Evolutionary conservation across 2,888 invertebrate species (phyloP).

Genomic region (Nowickia ferox): DNA sequence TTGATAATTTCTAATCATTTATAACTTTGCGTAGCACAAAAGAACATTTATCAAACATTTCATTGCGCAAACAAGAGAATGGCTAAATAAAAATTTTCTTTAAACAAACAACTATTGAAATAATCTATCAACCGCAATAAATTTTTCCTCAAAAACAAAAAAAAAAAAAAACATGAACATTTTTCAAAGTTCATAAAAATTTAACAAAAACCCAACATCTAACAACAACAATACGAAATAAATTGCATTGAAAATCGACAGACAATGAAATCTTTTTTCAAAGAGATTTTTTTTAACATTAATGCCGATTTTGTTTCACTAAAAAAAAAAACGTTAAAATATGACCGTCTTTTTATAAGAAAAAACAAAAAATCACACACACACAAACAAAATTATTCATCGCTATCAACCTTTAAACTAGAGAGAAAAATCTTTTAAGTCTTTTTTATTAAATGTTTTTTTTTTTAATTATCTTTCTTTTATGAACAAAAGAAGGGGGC

Average conservation of each 20-base stretch:
- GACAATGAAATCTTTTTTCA: not conserved
- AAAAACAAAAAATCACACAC: not conserved
- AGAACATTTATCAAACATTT: slow-evolving; percentile 30
- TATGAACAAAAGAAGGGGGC: slow-evolving; percentile 44
- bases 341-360: not conserved
- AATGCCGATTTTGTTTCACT: not conserved
- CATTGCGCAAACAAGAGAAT: not conserved
- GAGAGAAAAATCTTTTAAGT: not conserved
- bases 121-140: slow-evolving; percentile 56
- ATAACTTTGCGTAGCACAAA: not conserved
- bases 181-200: slow-evolving; percentile 9
- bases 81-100: not conserved
- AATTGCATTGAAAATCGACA: slow-evolving; percentile 41
- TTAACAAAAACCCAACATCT: not conserved
- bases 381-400: not conserved
- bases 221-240: slow-evolving; percentile 15
- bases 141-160: slow-evolving; percentile 27
- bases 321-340: slow-evolving; percentile 5
- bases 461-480: slow-evolving; percentile 14
- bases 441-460: not conserved
- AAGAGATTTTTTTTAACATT: not conserved
- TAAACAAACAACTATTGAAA: slow-evolving; percentile 59
- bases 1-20: slow-evolving; percentile 31
- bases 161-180: slow-evolving; percentile 6
- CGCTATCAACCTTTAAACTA: not conserved